Evolutionary conservation across 2,888 invertebrate genomes (phyloP).

Genomic region (Mimas tiliae): DNA sequence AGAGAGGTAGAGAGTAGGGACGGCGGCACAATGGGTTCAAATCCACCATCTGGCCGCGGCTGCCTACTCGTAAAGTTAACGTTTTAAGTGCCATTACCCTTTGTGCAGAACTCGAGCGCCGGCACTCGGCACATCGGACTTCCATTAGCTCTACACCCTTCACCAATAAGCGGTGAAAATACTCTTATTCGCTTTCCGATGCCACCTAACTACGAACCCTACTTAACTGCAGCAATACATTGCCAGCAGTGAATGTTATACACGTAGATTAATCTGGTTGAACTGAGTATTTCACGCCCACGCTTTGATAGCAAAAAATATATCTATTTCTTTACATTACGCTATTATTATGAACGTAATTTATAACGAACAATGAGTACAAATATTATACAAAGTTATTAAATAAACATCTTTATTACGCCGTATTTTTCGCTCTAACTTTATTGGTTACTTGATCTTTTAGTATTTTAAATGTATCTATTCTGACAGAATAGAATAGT

Average conservation of each 20-base stretch:
- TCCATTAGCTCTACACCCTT: conserved; percentile 35
- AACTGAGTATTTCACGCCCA: conserved; percentile 12
- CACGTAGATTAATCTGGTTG: not conserved
- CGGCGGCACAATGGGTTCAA: conserved; percentile 20
- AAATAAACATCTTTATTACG: too few species aligned
- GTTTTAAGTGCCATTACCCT: conserved; percentile 25
- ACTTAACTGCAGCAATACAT: too few species aligned
- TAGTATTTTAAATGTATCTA: too few species aligned
- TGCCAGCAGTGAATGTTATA: not conserved
- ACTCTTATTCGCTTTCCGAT: not conserved
- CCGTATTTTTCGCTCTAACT: too few species aligned
- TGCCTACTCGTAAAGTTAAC: conserved; percentile 25
- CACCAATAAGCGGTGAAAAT: conserved; percentile 6
- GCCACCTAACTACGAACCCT: too few species aligned
- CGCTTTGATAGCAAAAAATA: conserved; percentile 10
- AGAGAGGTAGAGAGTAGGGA: conserved; percentile 9
- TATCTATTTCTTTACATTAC: not conserved
- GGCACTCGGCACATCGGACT: conserved; percentile 35
- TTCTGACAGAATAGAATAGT: too few species aligned
- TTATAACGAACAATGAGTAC: too few species aligned
- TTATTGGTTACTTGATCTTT: too few species aligned
- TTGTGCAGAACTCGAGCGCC: conserved; percentile 21
- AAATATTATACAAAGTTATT: too few species aligned
- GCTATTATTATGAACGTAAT: not conserved
- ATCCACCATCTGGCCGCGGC: conserved; percentile 23